Base-by-base conservation (phyloP, 2,113 vertebrate genomes). In the Picathartes gymnocephalus region DNA sequence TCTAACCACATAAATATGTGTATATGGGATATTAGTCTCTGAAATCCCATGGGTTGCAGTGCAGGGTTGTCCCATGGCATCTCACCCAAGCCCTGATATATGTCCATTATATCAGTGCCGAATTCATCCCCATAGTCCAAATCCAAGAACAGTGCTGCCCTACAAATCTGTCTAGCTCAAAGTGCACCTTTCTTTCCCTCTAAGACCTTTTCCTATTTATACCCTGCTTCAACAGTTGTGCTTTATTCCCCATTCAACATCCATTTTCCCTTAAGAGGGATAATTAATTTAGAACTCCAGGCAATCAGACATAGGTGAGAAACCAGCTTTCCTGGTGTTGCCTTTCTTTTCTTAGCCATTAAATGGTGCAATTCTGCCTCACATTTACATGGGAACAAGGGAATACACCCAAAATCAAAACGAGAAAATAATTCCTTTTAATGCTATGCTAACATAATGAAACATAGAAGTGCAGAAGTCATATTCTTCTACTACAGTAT, bases 271-370 rank as follows among this genome's bases (percentile, higher is more conserved):
- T 86, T 96, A 95, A 95, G 96, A 94, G 88, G 51, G 68, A 94
- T 95, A 95, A 96, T 96, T 97, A 96, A 96, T 93, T 95, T 94
- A 90, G 87, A 94, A 96, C 95, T 93, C 79, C 82, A 92, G 85
- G 82, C 93, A 95, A 64, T 92, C 91, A 95, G 82, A 60, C 79
- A 48, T 72, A 86, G 76, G 90, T 90, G 71, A 88, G 76, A 88
- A 95, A 81, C 15, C 76, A 93, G 71, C 68, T 92, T 96, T 93
- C n/a, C n/a, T 74, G 51, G 56, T 82, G 28, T 83, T 92, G 64
- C 44, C 92, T 96, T 93, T 95, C 65, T 95, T 94, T 92, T 79
- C 74, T 70, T 90, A 80, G 81, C 47, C 33, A 53, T 96, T 80
- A 35, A 82, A 94, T 45, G 28, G 35, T 97, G 53, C 31, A 45